Evolutionary conservation across 2,113 vertebrate genomes (phyloP).

Genomic region (Phrynocephalus versicolor): DNA sequence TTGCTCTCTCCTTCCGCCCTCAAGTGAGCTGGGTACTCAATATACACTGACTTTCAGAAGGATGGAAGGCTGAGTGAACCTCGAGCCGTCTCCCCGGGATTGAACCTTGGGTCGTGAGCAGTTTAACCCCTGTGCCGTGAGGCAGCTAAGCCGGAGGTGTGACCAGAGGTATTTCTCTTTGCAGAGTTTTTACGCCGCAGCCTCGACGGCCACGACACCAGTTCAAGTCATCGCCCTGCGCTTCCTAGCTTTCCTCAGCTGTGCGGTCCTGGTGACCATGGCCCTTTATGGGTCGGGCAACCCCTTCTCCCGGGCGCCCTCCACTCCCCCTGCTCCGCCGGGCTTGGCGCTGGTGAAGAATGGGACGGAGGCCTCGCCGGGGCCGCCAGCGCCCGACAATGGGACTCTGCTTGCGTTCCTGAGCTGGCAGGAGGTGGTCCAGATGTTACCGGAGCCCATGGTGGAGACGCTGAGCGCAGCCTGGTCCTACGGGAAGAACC

Average conservation of each 20-base stretch:
- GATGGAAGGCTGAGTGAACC: no score
- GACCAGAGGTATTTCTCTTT: neutral
- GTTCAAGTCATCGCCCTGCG: constrained; percentile 85
- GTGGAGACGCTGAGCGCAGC: constrained; percentile 68
- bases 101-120: no score
- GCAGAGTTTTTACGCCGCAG: constrained; percentile 78
- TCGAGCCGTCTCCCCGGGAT: no score
- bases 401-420: neutral
- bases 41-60: no score
- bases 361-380: neutral
- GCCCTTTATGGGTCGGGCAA: constrained; percentile 67
- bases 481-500: constrained; percentile 84
- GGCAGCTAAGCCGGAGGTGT: no score
- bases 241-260: constrained; percentile 85
- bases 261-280: constrained; percentile 80
- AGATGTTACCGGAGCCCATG: constrained; percentile 75
- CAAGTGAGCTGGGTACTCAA: no score
- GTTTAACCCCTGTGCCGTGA: no score
- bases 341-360: neutral
- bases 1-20: no score
- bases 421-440: constrained; percentile 78
- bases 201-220: constrained; percentile 72
- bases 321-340: constrained; percentile 37
- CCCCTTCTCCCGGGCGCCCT: constrained; percentile 34
- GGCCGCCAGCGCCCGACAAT: neutral